Conservation (phyloP, 2,888 invertebrate species). For the Ptilodon capucinus region DNA sequence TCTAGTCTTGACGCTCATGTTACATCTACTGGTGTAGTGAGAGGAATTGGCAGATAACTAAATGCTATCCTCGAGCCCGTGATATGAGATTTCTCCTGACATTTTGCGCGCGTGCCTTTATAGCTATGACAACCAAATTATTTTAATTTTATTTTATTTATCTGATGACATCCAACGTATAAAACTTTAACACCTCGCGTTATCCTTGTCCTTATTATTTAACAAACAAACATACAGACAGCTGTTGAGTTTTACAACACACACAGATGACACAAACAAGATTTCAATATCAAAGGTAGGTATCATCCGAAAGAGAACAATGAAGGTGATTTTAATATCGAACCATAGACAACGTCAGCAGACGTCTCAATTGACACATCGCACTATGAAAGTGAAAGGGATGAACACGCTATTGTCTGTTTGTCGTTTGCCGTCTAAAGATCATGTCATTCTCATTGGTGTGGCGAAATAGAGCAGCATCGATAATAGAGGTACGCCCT, state of each 20-base stretch:
- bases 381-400: conserved; percentile 71
- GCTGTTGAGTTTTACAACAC: background rate
- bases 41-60: too few species aligned
- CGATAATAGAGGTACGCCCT: conserved; percentile 48
- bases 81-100: too few species aligned
- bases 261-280: background rate
- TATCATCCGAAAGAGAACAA: conserved; percentile 29
- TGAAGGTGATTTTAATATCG: conserved; percentile 33
- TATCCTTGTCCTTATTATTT: background rate
- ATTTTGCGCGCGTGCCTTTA: too few species aligned
- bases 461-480: conserved; percentile 61
- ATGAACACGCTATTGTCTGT: conserved; percentile 58
- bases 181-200: background rate
- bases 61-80: too few species aligned
- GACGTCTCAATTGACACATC: conserved; percentile 67
- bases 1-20: too few species aligned
- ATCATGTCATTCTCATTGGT: conserved; percentile 74
- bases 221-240: background rate
- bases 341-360: conserved; percentile 30
- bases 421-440: conserved; percentile 63
- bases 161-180: background rate
- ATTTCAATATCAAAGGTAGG: conserved; percentile 1
- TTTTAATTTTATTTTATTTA: background rate
- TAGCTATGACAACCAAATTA: background rate
- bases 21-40: too few species aligned